Evolutionary conservation across 1,140 invertebrate species (phyloP).

Genomic region (Euwallacea fornicatus): DNA sequence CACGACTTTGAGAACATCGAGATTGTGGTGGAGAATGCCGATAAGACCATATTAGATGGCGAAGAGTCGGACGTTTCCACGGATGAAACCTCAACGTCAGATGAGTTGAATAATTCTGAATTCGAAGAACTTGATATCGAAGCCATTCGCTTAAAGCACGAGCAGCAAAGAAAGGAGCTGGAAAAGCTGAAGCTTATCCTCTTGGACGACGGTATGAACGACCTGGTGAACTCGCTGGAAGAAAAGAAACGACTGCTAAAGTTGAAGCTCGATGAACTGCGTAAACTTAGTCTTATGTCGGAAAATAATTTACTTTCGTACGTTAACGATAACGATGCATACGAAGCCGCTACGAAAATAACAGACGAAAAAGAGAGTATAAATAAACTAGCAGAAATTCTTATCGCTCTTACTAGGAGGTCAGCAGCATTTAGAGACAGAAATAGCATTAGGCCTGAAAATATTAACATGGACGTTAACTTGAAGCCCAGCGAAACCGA

Average conservation of each 20-base stretch:
- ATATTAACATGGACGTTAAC: constrained; percentile 45
- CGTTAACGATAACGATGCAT: constrained; percentile 45
- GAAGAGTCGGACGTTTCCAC: constrained; percentile 41
- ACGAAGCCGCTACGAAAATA: constrained; percentile 47
- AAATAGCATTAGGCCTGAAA: constrained; percentile 49
- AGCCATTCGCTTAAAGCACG: constrained; percentile 44
- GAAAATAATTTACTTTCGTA: constrained; percentile 49
- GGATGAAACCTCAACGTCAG: constrained; percentile 24
- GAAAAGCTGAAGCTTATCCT: constrained; percentile 43
- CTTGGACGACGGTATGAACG: constrained; percentile 50
- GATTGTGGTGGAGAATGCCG: constrained; percentile 31
- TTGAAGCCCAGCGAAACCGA: constrained; percentile 41
- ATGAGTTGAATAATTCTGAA: constrained; percentile 43
- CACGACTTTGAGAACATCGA: constrained; percentile 36
- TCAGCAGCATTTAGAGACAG: constrained; percentile 47
- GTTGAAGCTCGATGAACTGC: constrained; percentile 49
- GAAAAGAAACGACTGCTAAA: constrained; percentile 48
- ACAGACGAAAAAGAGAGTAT: constrained; percentile 45
- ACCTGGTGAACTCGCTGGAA: constrained; percentile 47
- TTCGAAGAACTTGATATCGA: constrained; percentile 44
- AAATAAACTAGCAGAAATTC: constrained; percentile 49
- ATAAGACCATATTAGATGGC: constrained; percentile 9
- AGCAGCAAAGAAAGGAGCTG: constrained; percentile 44
- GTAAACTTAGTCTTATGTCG: constrained; percentile 43
- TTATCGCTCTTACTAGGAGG: constrained; percentile 49